Conservation (phyloP, 1,140 invertebrate species). For the Aleiodes sp. region DNA sequence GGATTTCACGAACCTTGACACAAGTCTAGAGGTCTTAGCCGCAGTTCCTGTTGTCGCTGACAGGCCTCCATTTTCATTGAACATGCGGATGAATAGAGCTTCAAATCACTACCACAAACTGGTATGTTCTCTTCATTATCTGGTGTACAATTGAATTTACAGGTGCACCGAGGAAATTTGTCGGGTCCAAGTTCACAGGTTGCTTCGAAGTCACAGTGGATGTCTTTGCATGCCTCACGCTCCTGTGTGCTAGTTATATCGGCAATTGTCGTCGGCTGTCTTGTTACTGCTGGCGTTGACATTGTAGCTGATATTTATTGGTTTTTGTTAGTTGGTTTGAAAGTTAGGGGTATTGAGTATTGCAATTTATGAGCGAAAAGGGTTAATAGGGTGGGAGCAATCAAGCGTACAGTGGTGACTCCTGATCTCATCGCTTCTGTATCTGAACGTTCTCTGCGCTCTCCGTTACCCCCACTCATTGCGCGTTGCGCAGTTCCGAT, state of each 20-base stretch:
- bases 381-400: too few species aligned
- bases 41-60: conserved; percentile 81
- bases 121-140: conserved; percentile 69
- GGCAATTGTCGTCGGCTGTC: conserved; percentile 49
- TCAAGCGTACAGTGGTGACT: too few species aligned
- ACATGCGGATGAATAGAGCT: conserved; percentile 83
- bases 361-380: too few species aligned
- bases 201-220: conserved; percentile 85
- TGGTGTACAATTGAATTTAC: conserved; percentile 76
- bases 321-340: conserved; percentile 36
- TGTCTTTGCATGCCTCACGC: conserved; percentile 77
- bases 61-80: conserved; percentile 89
- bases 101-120: conserved; percentile 85
- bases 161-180: conserved; percentile 80
- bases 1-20: conserved; percentile 76
- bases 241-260: conserved; percentile 66
- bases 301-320: conserved; percentile 45
- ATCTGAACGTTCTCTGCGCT: too few species aligned
- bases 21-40: conserved; percentile 79
- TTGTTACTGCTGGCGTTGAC: conserved; percentile 55
- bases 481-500: too few species aligned
- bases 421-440: too few species aligned
- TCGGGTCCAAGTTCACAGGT: conserved; percentile 82
- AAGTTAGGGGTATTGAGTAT: conserved; percentile 32
- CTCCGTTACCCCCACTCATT: too few species aligned